Evolutionary conservation across 2,113 vertebrate species (phyloP).

Genomic region (Lycaon pictus): DNA sequence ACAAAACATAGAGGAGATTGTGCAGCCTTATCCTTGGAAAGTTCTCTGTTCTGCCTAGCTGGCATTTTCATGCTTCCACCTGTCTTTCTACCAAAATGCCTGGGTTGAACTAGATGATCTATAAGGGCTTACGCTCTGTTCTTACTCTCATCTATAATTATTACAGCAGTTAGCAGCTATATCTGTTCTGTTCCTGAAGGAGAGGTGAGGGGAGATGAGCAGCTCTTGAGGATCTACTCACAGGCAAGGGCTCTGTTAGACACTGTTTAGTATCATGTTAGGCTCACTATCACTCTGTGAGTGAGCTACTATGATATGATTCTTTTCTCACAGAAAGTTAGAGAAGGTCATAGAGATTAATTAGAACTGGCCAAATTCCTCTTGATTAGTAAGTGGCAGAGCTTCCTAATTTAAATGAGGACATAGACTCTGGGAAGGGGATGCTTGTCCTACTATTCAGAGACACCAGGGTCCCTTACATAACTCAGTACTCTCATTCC

Average conservation of each 20-base stretch:
- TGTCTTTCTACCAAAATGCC: conserved; percentile 37
- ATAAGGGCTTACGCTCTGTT: neutral
- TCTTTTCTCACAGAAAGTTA: neutral
- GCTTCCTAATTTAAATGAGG: neutral
- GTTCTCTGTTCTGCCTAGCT: neutral
- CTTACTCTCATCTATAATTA: conserved; percentile 6
- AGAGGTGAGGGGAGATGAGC: neutral
- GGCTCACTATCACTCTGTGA: neutral
- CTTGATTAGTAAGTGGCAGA: neutral
- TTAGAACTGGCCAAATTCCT: neutral
- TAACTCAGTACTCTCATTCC: neutral
- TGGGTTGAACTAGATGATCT: neutral
- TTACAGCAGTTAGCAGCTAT: neutral
- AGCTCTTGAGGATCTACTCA: neutral
- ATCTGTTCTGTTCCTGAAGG: conserved; percentile 30
- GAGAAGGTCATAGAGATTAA: neutral
- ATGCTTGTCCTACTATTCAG: neutral
- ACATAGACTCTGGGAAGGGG: neutral
- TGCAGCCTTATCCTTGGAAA: neutral
- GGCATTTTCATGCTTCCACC: neutral
- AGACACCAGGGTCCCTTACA: neutral
- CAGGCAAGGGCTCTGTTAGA: neutral
- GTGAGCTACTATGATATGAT: too few relatives aligned
- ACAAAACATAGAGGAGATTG: neutral
- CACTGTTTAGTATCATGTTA: neutral